Conservation (phyloP, 2,113 vertebrate species). For the Eptatretus burgeri region DNA sequence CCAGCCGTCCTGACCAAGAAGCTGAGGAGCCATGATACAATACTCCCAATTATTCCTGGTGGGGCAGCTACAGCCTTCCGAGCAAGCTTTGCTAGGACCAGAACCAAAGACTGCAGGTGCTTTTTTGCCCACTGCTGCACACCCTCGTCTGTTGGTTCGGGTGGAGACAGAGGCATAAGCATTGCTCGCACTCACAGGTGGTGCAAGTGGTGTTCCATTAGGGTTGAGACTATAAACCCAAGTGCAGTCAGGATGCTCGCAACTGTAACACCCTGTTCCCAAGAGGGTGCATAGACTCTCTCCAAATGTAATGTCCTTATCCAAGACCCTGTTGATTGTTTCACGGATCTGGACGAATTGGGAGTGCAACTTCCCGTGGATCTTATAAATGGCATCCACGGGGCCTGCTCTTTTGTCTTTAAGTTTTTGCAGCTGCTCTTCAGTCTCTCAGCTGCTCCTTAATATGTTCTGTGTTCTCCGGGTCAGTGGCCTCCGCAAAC, state of each 20-base stretch:
- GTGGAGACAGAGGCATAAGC: too few species aligned
- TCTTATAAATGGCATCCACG: background rate
- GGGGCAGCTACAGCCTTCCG: too few species aligned
- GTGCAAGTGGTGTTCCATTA: too few species aligned
- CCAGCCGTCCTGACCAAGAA: too few species aligned
- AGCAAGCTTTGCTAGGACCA: too few species aligned
- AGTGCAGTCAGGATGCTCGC: background rate
- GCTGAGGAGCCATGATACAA: too few species aligned
- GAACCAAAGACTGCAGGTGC: too few species aligned
- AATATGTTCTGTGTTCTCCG: background rate
- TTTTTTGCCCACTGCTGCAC: too few species aligned
- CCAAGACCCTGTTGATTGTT: background rate
- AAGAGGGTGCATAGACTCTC: background rate
- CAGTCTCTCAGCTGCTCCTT: background rate
- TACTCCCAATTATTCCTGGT: too few species aligned
- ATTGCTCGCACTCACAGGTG: too few species aligned
- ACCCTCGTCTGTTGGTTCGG: too few species aligned
- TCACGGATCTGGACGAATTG: background rate
- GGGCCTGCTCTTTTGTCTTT: background rate
- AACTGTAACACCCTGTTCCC: background rate
- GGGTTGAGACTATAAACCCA: background rate
- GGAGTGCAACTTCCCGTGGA: background rate
- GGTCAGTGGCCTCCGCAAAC: background rate
- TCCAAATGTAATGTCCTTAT: background rate
- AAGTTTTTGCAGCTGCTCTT: background rate